Evolutionary conservation across 2,888 invertebrate genomes (phyloP).

Genomic region (Tineola bisselliella): DNA sequence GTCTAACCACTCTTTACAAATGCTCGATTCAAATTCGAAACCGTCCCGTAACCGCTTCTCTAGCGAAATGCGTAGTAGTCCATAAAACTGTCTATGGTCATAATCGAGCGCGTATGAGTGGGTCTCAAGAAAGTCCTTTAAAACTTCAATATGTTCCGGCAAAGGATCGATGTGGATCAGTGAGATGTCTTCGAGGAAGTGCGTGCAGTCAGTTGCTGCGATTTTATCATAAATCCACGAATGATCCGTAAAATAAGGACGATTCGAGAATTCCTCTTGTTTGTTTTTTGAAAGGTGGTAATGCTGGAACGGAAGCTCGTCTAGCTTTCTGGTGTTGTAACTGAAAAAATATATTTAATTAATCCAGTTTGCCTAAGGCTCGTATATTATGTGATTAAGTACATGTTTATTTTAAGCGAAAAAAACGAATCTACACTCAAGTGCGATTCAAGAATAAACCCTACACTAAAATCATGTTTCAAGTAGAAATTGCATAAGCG

Average conservation of each 20-base stretch:
- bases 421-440: too few relatives aligned
- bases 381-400: too few relatives aligned
- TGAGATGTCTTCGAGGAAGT: slow-evolving; percentile 80
- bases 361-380: too few relatives aligned
- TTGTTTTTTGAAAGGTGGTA: slow-evolving; percentile 67
- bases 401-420: too few relatives aligned
- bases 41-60: slow-evolving; percentile 47
- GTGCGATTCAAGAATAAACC: too few relatives aligned
- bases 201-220: slow-evolving; percentile 78
- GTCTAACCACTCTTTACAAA: slow-evolving; percentile 54
- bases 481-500: too few relatives aligned
- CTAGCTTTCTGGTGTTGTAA: slow-evolving; percentile 81
- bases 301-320: slow-evolving; percentile 84
- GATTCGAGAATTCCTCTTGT: slow-evolving; percentile 69
- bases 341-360: too few relatives aligned
- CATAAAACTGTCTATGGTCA: slow-evolving; percentile 84
- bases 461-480: too few relatives aligned
- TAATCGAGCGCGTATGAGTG: slow-evolving; percentile 79
- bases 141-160: slow-evolving; percentile 63
- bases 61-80: slow-evolving; percentile 62
- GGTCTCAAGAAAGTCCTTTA: slow-evolving; percentile 76
- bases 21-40: slow-evolving; percentile 36
- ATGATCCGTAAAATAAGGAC: slow-evolving; percentile 77
- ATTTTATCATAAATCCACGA: slow-evolving; percentile 85
- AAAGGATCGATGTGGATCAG: slow-evolving; percentile 56